A percentile compares a stretch with the other conserved stretches of the same genome.
Conservation (phyloP, 2,888 invertebrate species). For the Hoplodrina blanda region DNA sequence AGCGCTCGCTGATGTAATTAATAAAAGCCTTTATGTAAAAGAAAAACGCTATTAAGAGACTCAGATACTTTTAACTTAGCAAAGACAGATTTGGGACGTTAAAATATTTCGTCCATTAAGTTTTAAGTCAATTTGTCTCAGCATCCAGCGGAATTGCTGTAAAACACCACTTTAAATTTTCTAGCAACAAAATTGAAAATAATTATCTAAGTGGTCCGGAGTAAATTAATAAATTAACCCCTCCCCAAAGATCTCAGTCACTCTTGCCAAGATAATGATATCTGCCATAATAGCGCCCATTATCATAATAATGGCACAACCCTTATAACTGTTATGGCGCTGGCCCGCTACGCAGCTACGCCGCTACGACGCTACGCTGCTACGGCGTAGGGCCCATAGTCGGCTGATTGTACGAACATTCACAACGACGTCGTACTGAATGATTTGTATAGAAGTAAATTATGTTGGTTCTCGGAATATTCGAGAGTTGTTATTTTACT, state of each 20-base stretch:
- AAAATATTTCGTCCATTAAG: conserved; percentile 47
- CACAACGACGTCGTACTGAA: conserved; percentile 43
- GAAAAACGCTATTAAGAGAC: conserved; percentile 20
- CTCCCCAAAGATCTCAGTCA: conserved; percentile 67
- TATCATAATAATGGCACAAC: conserved; percentile 76
- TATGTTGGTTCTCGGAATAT: conserved; percentile 38
- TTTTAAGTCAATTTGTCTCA: conserved; percentile 57
- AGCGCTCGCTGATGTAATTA: conserved; percentile 14
- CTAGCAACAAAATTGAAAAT: conserved; percentile 66
- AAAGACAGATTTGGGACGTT: conserved; percentile 45
- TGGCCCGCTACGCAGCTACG: conserved; percentile 40
- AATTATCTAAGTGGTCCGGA: conserved; percentile 57
- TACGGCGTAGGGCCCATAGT: conserved; percentile 45
- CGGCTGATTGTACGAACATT: conserved; percentile 41
- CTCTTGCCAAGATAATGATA: conserved; percentile 72
- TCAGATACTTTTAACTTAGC: conserved; percentile 39
- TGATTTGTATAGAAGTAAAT: conserved; percentile 54
- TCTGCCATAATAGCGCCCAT: conserved; percentile 74
- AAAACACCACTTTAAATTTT: conserved; percentile 60
- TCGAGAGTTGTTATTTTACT: conserved; percentile 38
- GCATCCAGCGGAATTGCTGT: conserved; percentile 41
- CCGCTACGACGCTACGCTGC: conserved; percentile 16
- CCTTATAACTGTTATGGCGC: conserved; percentile 65
- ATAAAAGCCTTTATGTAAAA: conserved; percentile 30
- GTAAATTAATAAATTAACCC: conserved; percentile 76